A percentile compares a stretch with the other conserved stretches of the same genome.
phyloP scores from a whole-genome alignment of 2,113 vertebrate species.

The Thunnus maccoyii region DNA sequence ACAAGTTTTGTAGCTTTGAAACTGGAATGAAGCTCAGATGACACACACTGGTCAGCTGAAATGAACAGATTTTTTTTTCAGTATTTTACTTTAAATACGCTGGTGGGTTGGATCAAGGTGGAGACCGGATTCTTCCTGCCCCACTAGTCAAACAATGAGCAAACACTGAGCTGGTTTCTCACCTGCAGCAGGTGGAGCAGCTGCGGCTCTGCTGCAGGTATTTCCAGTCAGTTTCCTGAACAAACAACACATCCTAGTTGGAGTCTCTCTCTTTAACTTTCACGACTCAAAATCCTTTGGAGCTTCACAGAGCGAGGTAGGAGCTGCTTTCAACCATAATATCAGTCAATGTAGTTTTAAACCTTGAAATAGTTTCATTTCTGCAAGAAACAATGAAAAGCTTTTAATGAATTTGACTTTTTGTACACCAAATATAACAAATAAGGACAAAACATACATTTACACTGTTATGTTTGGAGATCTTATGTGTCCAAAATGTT shows the following conservation, averaged over 20 bases:
- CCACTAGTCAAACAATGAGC: slow-evolving; percentile 25
- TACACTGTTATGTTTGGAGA: too few species aligned
- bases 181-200: slow-evolving; percentile 64
- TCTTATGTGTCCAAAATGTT: too few species aligned
- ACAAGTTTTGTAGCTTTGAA: too few species aligned
- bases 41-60: neutral
- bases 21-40: neutral
- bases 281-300: neutral
- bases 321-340: slow-evolving; percentile 5
- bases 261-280: neutral
- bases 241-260: slow-evolving; percentile 59
- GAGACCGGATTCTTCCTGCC: neutral
- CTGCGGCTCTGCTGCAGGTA: slow-evolving; percentile 12
- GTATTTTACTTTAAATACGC: too few species aligned
- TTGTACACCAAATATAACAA: neutral
- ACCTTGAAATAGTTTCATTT: neutral
- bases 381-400: neutral
- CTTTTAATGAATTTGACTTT: neutral
- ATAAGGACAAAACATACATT: too few species aligned
- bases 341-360: neutral
- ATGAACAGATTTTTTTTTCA: too few species aligned
- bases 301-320: slow-evolving; percentile 36
- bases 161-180: slow-evolving; percentile 38
- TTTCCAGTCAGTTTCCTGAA: slow-evolving; percentile 51
- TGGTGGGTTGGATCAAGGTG: neutral